These are phyloP conservation scores for Echiichthys vipera DNA, from an alignment of 2,797 vertebrate genomes.

Conservation along the genomic window DNA sequence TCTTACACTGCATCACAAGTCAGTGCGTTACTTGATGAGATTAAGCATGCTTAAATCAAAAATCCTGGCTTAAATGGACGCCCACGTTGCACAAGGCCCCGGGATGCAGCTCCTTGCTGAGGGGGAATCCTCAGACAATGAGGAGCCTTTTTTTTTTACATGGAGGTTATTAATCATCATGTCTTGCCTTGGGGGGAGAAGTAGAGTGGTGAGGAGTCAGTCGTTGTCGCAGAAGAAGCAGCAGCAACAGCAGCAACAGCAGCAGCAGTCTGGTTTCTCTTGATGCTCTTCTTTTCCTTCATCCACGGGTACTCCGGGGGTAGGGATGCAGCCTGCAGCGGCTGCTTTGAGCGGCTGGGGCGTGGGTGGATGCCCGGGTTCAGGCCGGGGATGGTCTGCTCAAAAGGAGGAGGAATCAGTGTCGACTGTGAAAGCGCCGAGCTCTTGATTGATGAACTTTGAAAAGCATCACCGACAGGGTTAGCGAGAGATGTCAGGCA, in stretches of 20 bases:
- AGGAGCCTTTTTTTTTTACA: conserved; percentile 67
- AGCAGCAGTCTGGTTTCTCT: conserved; percentile 86
- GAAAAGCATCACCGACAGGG: conserved; percentile 99
- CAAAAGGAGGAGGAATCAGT: conserved; percentile 98
- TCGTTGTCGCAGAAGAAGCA: conserved; percentile 68
- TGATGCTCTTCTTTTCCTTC: conserved; percentile 97
- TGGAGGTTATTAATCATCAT: conserved; percentile 75
- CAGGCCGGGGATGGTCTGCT: conserved; percentile 96
- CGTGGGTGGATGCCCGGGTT: conserved; percentile 93
- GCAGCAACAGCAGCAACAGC: conserved; percentile 27
- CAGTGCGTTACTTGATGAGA: conserved; percentile 88
- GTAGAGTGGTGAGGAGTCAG: conserved; percentile 88
- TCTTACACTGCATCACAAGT: conserved; percentile 90
- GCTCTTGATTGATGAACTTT: conserved; percentile 99
- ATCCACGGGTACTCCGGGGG: conserved; percentile 97
- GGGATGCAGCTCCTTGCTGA: conserved; percentile 37
- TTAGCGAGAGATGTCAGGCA: conserved; percentile 98
- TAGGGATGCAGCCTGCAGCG: conserved; percentile 87
- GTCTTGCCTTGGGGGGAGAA: conserved; percentile 97
- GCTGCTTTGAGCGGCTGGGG: conserved; percentile 93
- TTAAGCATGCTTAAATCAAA: conserved; percentile 90
- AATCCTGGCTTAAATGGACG: conserved; percentile 79
- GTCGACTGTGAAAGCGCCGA: conserved; percentile 97
- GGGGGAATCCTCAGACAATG: conserved; percentile 63
- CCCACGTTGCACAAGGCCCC: conserved; percentile 55